A percentile compares a stretch with the other conserved stretches of the same genome.
These are phyloP conservation scores for Aix galericulata DNA, from an alignment of 2,113 vertebrate genomes.

Conservation along the genomic window DNA sequence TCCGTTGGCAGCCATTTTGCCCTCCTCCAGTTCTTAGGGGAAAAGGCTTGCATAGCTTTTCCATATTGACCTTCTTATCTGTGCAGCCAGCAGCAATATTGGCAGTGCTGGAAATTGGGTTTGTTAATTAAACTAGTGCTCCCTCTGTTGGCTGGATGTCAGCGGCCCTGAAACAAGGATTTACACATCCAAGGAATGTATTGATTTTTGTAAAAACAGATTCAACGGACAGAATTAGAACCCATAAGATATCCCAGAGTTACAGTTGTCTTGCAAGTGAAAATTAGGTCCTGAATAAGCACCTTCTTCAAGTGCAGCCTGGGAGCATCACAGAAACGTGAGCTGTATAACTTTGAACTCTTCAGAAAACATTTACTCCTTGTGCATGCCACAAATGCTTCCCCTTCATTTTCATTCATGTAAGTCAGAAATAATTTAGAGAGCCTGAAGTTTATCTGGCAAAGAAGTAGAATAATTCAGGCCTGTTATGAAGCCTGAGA, in stretches of 20 bases:
- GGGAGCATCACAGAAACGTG: neutral
- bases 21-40: neutral
- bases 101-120: neutral
- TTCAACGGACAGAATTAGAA: neutral
- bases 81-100: neutral
- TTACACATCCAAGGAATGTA: neutral
- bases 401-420: neutral
- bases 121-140: conserved; percentile 59
- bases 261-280: neutral
- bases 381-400: neutral
- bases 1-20: conserved; percentile 9
- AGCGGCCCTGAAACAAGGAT: neutral
- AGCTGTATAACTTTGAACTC: neutral
- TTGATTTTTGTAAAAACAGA: neutral
- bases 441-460: neutral
- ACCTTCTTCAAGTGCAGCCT: neutral
- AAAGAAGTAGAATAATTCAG: neutral
- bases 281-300: neutral
- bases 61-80: conserved; percentile 40
- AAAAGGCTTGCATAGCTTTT: conserved; percentile 18
- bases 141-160: conserved; percentile 65
- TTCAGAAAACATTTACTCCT: neutral
- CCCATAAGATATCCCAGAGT: neutral
- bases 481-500: neutral
- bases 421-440: neutral